phyloP scores from a whole-genome alignment of 2,888 invertebrate genomes.

The Pachliopta kotzebuea region DNA sequence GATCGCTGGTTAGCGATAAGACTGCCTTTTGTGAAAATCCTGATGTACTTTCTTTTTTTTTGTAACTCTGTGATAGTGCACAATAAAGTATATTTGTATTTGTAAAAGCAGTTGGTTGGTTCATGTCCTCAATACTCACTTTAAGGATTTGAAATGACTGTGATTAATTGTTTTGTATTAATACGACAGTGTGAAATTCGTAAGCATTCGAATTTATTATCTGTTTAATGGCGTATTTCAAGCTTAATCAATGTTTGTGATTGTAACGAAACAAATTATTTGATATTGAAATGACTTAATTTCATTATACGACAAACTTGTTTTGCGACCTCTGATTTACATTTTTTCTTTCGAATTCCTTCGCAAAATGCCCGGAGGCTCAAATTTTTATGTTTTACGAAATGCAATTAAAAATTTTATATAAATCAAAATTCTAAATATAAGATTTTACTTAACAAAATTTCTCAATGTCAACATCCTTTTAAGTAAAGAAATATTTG shows the following conservation, averaged over 20 bases:
- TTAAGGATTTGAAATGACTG: constrained; percentile 11
- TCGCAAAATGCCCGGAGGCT: not conserved
- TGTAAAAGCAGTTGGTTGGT: constrained; percentile 1
- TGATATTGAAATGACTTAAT: constrained; percentile 1
- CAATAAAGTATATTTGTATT: too few species aligned
- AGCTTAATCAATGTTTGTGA: constrained; percentile 5
- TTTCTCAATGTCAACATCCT: too few species aligned
- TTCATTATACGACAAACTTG: not conserved
- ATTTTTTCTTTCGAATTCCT: constrained; percentile 1
- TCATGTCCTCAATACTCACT: constrained; percentile 11
- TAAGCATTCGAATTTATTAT: constrained; percentile 10
- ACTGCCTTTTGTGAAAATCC: too few species aligned
- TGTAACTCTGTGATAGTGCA: too few species aligned
- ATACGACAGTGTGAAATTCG: constrained; percentile 16
- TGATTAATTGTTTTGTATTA: constrained; percentile 12
- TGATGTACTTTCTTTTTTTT: too few species aligned
- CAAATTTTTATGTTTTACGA: not conserved
- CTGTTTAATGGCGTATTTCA: constrained; percentile 10
- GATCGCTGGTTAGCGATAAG: too few species aligned
- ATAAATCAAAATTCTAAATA: not conserved
- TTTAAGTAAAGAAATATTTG: too few species aligned
- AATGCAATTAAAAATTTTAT: not conserved
- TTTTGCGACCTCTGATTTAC: constrained; percentile 2
- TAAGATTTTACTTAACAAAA: too few species aligned
- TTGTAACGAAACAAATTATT: not conserved